Evolutionary conservation across 2,113 vertebrate species (phyloP).

Genomic region (Muntiacus reevesi): DNA sequence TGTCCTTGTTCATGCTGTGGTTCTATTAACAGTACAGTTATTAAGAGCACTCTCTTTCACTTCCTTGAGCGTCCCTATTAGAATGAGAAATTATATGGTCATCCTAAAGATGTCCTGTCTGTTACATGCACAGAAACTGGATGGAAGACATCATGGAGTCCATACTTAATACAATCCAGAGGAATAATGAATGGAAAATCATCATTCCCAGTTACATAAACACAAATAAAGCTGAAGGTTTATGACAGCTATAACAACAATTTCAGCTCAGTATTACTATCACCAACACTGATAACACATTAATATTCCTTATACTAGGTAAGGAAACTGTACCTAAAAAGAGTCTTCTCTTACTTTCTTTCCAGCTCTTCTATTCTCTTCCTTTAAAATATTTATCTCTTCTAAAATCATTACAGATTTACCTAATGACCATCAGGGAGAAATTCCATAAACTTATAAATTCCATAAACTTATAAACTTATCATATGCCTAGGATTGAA

Average conservation of each 20-base stretch:
- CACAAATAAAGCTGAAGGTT: neutral
- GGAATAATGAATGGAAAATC: neutral
- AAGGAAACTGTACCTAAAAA: neutral
- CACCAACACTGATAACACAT: neutral
- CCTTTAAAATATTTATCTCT: neutral
- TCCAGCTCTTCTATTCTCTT: neutral
- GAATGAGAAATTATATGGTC: neutral
- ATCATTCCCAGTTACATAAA: neutral
- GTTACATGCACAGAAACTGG: neutral
- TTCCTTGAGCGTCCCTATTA: neutral
- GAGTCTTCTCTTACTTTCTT: neutral
- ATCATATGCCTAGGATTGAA: neutral
- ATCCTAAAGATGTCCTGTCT: neutral
- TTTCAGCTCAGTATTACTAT: neutral
- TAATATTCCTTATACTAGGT: neutral
- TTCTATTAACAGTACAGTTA: neutral
- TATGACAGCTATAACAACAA: neutral
- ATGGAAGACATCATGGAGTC: neutral
- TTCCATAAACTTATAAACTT: neutral
- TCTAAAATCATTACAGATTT: constrained; percentile 22
- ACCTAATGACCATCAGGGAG: neutral
- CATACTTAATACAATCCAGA: neutral
- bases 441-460: neutral
- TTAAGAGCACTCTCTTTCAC: neutral
- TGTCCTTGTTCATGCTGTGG: neutral